These are phyloP conservation scores for Chaetophractus vellerosus DNA, from an alignment of 2,797 vertebrate species.

Conservation along the genomic window DNA sequence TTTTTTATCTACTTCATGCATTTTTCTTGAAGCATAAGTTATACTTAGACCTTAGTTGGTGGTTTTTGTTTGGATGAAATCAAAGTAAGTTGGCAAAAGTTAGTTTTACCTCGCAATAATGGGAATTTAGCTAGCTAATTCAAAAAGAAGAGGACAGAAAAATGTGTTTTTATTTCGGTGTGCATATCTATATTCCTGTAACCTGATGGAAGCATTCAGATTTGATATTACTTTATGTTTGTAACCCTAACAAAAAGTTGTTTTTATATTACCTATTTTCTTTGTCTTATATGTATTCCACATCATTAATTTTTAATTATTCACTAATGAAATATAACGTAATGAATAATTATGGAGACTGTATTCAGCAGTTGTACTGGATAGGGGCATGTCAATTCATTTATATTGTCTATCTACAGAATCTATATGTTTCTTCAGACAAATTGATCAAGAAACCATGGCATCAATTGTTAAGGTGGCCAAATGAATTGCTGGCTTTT, in stretches of 20 bases:
- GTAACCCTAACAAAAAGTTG: neutral
- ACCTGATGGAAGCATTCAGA: neutral
- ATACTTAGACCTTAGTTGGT: neutral
- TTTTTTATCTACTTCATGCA: neutral
- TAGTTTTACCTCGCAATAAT: neutral
- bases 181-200: neutral
- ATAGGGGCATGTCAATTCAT: neutral
- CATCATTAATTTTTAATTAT: neutral
- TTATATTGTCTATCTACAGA: neutral
- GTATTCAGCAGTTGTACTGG: neutral
- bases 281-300: neutral
- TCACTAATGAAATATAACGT: neutral
- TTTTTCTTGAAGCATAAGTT: neutral
- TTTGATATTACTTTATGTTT: conserved; percentile 14
- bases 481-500: neutral
- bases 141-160: neutral
- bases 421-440: neutral
- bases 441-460: conserved; percentile 41
- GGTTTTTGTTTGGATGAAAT: neutral
- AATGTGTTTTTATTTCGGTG: neutral
- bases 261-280: neutral
- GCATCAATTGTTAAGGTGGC: neutral
- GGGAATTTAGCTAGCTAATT: neutral
- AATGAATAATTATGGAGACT: neutral
- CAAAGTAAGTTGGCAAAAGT: neutral